Base-by-base conservation (phyloP, 2,888 invertebrate species). In the Cheilosia urbana region DNA sequence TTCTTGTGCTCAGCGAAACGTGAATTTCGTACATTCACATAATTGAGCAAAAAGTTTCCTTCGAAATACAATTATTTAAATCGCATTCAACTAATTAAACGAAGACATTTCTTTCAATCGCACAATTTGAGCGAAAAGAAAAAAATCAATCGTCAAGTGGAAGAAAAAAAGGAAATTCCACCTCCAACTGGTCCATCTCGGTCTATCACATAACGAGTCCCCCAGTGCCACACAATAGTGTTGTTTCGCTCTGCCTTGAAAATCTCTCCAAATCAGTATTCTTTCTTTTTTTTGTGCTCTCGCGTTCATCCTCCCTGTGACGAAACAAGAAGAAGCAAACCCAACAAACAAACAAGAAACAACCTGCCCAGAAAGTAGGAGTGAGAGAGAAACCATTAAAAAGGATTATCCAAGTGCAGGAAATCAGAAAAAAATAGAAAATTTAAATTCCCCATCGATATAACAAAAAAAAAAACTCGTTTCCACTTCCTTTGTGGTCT, bases 81-180 rank as follows among this genome's bases (percentile, higher is more conserved):
- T 60, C 30, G 37, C 21, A 42, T 42, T 42, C 57, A 62, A 9
- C 30, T 21, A n/a, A 53, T 27, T 24, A 42, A 63, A 47, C 53
- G 40, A 55, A 76, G 76, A 63, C 63, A 68, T 58, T 80, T 71
- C 13, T 58, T 42, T 27, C 15, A 71, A 34, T 66, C 65, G 40
- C 65, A 51, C 51, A 60, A 51, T 80, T 75, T 66, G 24, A 80
- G n/a, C 13, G 42, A 71, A 30, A 30, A 66, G 17, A 76, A 76
- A 85, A 85, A 81, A 85, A 85, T 85, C 85, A 85, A 85, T 85
- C 57, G 81, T 62, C 71, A 71, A 85, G 85, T 85, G 71, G 75
- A 66, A 66, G 66, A 68, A 71, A 63, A 42, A 79, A 45, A 75
- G 68, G 65, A 81, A 85, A 85, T 76, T 76, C 69, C 65, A 71